Evolutionary conservation across 2,888 invertebrate species (phyloP), one percentile per base, ranked within the genome.

Genomic region (Andrena bicolor): DNA sequence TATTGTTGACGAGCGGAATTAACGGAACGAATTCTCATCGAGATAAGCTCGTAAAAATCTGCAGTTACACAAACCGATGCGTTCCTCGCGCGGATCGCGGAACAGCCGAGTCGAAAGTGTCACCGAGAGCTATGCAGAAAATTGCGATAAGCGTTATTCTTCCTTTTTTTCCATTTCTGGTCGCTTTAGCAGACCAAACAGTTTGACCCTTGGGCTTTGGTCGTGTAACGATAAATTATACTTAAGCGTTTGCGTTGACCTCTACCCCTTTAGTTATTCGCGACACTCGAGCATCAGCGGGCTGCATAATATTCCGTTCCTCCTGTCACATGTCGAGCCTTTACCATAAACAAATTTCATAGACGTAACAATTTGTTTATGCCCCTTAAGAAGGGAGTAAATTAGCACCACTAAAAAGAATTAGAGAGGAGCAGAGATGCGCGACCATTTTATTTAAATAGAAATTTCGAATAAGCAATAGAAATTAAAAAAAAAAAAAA

Each of bases 181-280:
- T 72, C 51, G n/a, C 66, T 68, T 76, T 35, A 51, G 1, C 63
- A 83, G 68, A 83, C 61, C 26, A 61, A 49, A 74, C 48, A 71
- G 23, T 41, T 48, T 32, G 81, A 76, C 78, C 76, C 66, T 73
- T 78, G 16, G 41, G 58, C 10, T 51, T 51, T 49, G 35, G 63
- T 78, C 49, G 56, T 61, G 72, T 48, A 60, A 73, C 41, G 71
- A 83, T 82, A 71, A 83, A 83, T 58, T 74, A 82, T 82, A 56
- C 66, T 26, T 28, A n/a, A 69, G 28, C 30, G 26, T 56, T 53
- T 35, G 60, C 32, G 41, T 70, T 66, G 73, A 86, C 76, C 72
- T 66, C 53, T 66, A 80, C 65, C 74, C 13, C 80, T 51, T 16
- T 0, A 32, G 32, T 64, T 65, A 60, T 48, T 32, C 58, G 6